phyloP scores from a whole-genome alignment of 1,140 invertebrate species.

The Eumeta japonica region DNA sequence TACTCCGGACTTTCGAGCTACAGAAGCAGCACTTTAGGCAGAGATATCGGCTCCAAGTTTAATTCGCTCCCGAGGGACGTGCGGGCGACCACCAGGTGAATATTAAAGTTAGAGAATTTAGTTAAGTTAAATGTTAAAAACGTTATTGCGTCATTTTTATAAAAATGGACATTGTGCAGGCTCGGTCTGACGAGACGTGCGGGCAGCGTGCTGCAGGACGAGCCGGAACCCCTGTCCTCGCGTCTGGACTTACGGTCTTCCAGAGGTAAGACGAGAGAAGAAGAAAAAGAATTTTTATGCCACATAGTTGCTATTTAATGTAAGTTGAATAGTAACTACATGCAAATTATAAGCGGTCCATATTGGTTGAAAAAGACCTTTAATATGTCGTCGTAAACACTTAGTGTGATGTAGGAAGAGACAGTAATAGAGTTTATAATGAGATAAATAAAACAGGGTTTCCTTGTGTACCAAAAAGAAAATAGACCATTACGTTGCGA shows the following conservation, averaged over 20 bases:
- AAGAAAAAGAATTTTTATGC: not conserved
- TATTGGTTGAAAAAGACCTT: not conserved
- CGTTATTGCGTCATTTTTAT: not conserved
- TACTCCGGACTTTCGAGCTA: slow-evolving; percentile 62
- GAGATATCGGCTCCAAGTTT: slow-evolving; percentile 63
- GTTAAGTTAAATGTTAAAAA: not conserved
- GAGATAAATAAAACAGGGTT: no score
- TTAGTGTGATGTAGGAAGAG: no score
- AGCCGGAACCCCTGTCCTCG: slow-evolving; percentile 46
- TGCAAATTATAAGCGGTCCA: not conserved
- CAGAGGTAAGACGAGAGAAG: slow-evolving; percentile 28
- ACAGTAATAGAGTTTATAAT: no score
- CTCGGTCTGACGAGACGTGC: slow-evolving; percentile 39
- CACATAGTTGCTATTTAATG: not conserved
- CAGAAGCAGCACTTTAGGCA: slow-evolving; percentile 53
- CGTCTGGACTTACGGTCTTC: slow-evolving; percentile 49
- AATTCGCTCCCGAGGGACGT: slow-evolving; percentile 76
- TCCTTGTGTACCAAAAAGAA: no score
- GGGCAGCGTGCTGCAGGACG: slow-evolving; percentile 48
- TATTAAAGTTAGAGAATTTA: slow-evolving; percentile 1
- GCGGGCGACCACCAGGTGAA: slow-evolving; percentile 57
- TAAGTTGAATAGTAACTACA: not conserved
- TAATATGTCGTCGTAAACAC: not conserved
- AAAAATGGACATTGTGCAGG: slow-evolving; percentile 16
- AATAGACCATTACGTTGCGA: no score